Base-by-base conservation (phyloP, 1,140 invertebrate genomes). In the Heliconius melpomene region DNA sequence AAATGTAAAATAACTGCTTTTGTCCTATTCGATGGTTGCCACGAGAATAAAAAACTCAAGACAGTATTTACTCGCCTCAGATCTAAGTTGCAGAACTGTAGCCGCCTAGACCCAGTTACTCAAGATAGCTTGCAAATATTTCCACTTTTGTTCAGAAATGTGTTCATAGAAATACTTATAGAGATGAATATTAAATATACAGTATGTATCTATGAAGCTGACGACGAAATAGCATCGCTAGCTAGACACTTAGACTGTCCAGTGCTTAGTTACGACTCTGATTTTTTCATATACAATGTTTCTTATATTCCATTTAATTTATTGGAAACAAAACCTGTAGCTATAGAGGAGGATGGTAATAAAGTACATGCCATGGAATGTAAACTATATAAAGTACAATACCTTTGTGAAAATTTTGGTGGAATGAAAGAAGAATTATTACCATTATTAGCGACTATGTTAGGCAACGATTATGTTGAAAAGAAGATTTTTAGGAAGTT, bases 391-490 rank as follows among this genome's bases (percentile, higher is more conserved):
- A 95, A 93, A 84, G 94, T 97, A 16, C 95, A 98, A 75, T 95
- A 96, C 83, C 96, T 98, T 84, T 88, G 97, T 8, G 94, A 95
- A 74, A 91, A 93, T 46, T 97, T 97, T 91, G 95, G 95, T 8
- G 96, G 96, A 0, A 87, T 98, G 20, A 94, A 96, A 79, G 95
- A 95, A 82, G 94, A 95, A 18, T 90, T 97, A 52, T 87, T 98
- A 60, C 97, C 98, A 3, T 86, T 99, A 8, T 95, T 98, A 79
- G 97, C 97, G n/a, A 96, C 96, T 16, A 83, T 98, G 9, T 90
- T 98, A 26, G 98, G 98, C 5, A 98, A 98, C 95, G 98, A 98
- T 94, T 98, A 97, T 92, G 96, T 98, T n/a, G 95, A 96, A 66
- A 95, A 94, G 70, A 94, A 90, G 13, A 94, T 95, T 0, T 98